These are phyloP conservation scores for Lasiurus borealis DNA, from an alignment of 2,113 vertebrate genomes.

Conservation along the genomic window DNA sequence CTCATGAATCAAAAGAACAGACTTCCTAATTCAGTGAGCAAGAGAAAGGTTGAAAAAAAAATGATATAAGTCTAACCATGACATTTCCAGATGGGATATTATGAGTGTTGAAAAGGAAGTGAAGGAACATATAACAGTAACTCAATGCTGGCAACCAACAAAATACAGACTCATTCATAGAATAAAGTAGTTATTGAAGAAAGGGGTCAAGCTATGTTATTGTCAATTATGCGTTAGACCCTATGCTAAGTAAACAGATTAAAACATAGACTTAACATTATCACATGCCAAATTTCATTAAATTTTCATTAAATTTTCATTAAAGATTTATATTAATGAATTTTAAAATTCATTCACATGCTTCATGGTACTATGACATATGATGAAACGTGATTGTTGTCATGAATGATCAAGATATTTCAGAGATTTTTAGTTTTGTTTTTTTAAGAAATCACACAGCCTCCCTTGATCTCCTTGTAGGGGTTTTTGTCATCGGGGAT, in stretches of 20 bases:
- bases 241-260: constrained; percentile 25
- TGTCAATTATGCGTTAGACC: not conserved
- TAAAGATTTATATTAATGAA: constrained; percentile 47
- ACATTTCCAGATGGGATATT: not conserved
- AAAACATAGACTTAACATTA: not conserved
- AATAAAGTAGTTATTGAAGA: not conserved
- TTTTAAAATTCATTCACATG: constrained; percentile 37
- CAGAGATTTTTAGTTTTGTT: not conserved
- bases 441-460: constrained; percentile 94
- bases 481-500: constrained; percentile 98
- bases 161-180: not conserved
- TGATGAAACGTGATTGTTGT: not conserved
- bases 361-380: constrained; percentile 41
- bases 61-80: not conserved
- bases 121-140: constrained; percentile 28
- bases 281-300: constrained; percentile 63
- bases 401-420: constrained; percentile 57
- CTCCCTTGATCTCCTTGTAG: constrained; percentile 99
- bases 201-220: not conserved
- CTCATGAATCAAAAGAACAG: not conserved
- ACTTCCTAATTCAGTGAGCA: not conserved
- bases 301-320: constrained; percentile 57
- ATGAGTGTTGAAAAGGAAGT: not conserved
- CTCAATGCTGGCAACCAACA: not conserved
- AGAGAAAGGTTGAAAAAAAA: constrained; percentile 4